Base-by-base conservation (phyloP, 2,888 invertebrate genomes). In the Xanthorhoe spadicearia region DNA sequence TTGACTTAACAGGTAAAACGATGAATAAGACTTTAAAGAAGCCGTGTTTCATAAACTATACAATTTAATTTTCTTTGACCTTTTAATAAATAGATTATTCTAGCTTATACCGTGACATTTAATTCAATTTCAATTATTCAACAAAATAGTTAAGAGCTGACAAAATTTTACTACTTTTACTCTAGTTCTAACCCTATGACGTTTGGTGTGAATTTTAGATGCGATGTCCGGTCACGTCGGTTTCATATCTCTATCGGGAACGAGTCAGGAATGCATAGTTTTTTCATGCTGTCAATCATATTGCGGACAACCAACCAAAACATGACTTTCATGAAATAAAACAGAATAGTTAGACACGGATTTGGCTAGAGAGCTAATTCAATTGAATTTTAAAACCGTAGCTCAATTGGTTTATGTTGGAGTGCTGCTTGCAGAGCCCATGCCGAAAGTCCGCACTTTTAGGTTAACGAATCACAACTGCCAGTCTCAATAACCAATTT, bases 281-380 rank as follows among this genome's bases (percentile, higher is more conserved):
- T 64, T 68, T 69, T 32, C 32, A 67, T 60, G 53, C 66, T 63
- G 66, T 72, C 72, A 61, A 65, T 74, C 66, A 63, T 54, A 51
- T 50, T 46, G 54, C n/a, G 58, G 69, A 68, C 55, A 69, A 61
- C 38, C 51, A 38, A 64, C 57, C 46, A 50, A 56, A 63, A 56
- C 46, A 28, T 38, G 54, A 49, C 38, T 61, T 50, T 61, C 23
- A 3, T 49, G 15, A 49, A 55, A 61, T 38, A 48, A 61, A 48
- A 48, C 17, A 15, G 17, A 15, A 17, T n/a, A 0, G 5, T 43
- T 43, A 10, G 38, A 43, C 38, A 13, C 13, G 38, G 38, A 43
- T 43, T 48, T 28, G 28, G 5, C 9, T 32, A 38, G 51, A 46
- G 48, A 59, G 15, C 7, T 28, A 43, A 13, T 3, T 43, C 6